These are phyloP conservation scores for Chaetorhynchus papuensis DNA, from an alignment of 2,113 vertebrate genomes.

Conservation along the genomic window DNA sequence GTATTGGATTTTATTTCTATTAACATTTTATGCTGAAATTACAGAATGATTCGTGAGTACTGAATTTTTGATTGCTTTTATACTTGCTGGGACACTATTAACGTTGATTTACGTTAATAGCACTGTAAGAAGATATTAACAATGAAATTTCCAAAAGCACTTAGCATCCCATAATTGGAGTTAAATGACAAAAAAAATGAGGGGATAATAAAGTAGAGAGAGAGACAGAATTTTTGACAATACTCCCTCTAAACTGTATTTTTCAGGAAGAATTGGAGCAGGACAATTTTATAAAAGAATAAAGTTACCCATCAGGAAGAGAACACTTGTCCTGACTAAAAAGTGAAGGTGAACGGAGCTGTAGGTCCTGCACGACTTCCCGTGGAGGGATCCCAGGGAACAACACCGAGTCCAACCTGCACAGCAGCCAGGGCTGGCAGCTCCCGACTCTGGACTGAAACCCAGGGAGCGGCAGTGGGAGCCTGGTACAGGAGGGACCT, in stretches of 20 bases:
- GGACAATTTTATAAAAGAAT: conserved; percentile 56
- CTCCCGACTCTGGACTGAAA: not conserved
- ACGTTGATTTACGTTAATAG: conserved; percentile 88
- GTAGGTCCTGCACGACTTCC: not conserved
- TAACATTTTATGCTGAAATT: conserved; percentile 89
- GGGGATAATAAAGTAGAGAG: conserved; percentile 71
- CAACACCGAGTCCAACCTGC: not conserved
- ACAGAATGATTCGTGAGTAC: conserved; percentile 86
- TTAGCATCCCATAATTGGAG: conserved; percentile 86
- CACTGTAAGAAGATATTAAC: conserved; percentile 85
- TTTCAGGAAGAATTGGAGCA: conserved; percentile 55
- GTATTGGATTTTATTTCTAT: conserved; percentile 87
- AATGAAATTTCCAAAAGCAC: conserved; percentile 85
- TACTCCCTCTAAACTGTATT: conserved; percentile 68
- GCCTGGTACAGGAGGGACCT: not conserved
- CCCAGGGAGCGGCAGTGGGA: not conserved
- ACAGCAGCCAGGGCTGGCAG: not conserved
- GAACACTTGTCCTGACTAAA: not conserved
- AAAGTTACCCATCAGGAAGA: conserved; percentile 17
- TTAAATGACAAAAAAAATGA: conserved; percentile 85
- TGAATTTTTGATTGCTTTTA: conserved; percentile 89
- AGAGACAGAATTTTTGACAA: conserved; percentile 74
- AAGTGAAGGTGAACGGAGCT: not conserved
- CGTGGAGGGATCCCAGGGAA: not conserved
- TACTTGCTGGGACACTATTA: conserved; percentile 86